These are phyloP conservation scores for Gymnoscelis rufifasciata DNA, from an alignment of 2,888 invertebrate species.

Conservation along the genomic window DNA sequence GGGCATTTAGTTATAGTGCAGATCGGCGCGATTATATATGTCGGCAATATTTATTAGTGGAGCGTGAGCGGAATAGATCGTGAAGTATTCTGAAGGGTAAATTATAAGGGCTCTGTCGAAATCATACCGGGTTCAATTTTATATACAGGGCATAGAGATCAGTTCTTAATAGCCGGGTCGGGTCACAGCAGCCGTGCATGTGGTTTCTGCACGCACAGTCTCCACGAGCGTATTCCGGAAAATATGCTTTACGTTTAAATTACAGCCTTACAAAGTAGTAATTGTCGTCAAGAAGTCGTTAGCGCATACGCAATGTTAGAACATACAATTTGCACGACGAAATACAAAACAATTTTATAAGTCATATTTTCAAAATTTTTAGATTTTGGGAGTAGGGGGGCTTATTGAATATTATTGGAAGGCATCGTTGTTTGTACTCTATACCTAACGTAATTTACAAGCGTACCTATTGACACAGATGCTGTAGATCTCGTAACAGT, in stretches of 20 bases:
- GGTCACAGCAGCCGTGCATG: constrained; percentile 35
- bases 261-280: constrained; percentile 6
- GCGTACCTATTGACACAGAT: constrained; percentile 12
- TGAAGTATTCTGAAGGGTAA: constrained; percentile 23
- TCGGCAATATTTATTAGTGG: constrained; percentile 36
- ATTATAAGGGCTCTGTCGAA: constrained; percentile 29
- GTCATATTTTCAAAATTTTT: too few relatives aligned
- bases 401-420: too few relatives aligned
- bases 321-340: too few relatives aligned
- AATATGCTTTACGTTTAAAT: constrained; percentile 32
- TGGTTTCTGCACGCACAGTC: constrained; percentile 46
- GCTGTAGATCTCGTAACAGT: constrained; percentile 6
- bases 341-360: too few relatives aligned
- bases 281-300: not conserved
- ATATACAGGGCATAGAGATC: constrained; percentile 28
- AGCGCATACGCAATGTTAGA: too few relatives aligned
- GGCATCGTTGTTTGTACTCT: not conserved
- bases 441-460: constrained; percentile 2
- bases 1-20: constrained; percentile 54
- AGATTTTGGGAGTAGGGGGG: too few relatives aligned
- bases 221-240: constrained; percentile 37
- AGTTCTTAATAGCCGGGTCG: constrained; percentile 19
- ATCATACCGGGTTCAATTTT: constrained; percentile 23
- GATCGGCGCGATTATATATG: constrained; percentile 54
- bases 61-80: constrained; percentile 46